Percentiles rank a stretch among this genome's conserved stretches.
phyloP scores from a whole-genome alignment of 2,888 invertebrate species.

The Stenodema calcarata region DNA sequence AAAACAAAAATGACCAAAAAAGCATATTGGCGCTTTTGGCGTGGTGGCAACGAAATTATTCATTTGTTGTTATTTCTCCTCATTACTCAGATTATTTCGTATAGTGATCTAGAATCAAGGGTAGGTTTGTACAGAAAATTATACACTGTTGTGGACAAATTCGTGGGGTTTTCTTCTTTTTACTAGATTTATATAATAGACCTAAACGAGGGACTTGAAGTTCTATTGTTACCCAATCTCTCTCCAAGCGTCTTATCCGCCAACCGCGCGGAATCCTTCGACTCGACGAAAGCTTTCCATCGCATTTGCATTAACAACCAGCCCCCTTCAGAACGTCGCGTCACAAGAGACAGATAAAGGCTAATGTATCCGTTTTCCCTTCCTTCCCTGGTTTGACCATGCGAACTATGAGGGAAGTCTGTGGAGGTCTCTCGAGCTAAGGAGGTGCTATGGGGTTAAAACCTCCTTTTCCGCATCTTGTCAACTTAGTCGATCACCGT shows the following conservation, averaged over 20 bases:
- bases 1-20: too few species aligned
- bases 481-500: neutral
- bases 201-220: too few species aligned
- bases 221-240: neutral
- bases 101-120: too few species aligned
- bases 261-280: neutral
- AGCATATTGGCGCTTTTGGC: too few species aligned
- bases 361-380: neutral
- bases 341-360: neutral
- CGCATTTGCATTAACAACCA: neutral
- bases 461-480: neutral
- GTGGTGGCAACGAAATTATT: too few species aligned
- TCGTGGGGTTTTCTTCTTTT: too few species aligned
- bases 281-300: neutral
- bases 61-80: too few species aligned
- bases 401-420: neutral
- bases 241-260: neutral
- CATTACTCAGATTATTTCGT: too few species aligned
- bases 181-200: too few species aligned
- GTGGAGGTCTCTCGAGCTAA: neutral
- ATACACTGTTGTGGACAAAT: too few species aligned
- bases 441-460: neutral
- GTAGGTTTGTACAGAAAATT: too few species aligned
- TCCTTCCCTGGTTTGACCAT: neutral
- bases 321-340: neutral